Percentiles rank a stretch among this genome's conserved stretches.
These are phyloP conservation scores for Pteria penguin DNA, from an alignment of 2,888 invertebrate species.

Conservation along the genomic window DNA sequence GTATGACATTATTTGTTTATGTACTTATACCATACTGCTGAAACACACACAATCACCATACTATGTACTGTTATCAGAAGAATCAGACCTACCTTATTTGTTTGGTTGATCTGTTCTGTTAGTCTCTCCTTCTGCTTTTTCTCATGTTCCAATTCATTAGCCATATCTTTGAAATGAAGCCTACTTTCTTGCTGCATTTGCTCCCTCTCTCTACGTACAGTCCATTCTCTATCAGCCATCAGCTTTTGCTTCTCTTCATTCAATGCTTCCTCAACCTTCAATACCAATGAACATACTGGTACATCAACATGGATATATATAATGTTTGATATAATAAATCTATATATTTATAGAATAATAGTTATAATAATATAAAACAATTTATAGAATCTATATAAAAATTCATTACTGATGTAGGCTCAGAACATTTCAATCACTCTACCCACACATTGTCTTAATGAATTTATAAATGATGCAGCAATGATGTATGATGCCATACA, in stretches of 20 bases:
- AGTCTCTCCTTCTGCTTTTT: conserved; percentile 60
- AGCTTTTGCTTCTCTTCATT: conserved; percentile 54
- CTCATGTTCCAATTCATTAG: conserved; percentile 63
- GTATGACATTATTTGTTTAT: not conserved
- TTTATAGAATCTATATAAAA: too few species aligned
- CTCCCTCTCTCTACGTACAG: conserved; percentile 59
- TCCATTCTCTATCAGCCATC: conserved; percentile 61
- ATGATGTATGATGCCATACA: too few species aligned
- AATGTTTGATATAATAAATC: too few species aligned
- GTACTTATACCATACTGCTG: not conserved
- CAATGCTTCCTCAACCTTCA: conserved; percentile 64
- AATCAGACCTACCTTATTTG: conserved; percentile 64
- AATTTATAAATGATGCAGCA: too few species aligned
- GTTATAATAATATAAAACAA: too few species aligned
- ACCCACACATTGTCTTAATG: too few species aligned
- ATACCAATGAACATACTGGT: too few species aligned
- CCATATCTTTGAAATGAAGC: conserved; percentile 56
- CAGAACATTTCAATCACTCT: too few species aligned
- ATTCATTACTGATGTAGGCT: too few species aligned
- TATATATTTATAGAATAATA: too few species aligned
- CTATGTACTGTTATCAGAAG: not conserved
- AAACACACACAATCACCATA: not conserved
- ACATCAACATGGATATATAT: too few species aligned
- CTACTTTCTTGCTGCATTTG: conserved; percentile 57
- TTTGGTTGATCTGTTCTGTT: conserved; percentile 57